phyloP scores from a whole-genome alignment of 2,888 invertebrate species.

The Coenonympha arcania region DNA sequence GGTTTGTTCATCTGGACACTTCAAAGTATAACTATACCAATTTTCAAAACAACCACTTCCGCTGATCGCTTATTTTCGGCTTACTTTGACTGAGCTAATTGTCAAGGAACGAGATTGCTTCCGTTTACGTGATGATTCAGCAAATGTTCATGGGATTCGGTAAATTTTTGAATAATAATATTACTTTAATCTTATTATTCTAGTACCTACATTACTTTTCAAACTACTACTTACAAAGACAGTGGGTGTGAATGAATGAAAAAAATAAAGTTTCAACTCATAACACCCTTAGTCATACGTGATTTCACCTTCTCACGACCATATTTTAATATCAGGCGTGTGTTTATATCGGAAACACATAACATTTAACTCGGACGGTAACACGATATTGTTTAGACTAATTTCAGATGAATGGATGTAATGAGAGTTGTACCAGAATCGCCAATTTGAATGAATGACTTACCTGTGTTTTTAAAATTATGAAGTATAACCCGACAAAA shows the following conservation, averaged over 20 bases:
- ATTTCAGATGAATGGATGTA: constrained; percentile 62
- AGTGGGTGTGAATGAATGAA: constrained; percentile 1
- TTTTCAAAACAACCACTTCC: no score
- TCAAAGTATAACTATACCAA: no score
- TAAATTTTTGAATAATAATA: no score
- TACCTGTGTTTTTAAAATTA: not conserved
- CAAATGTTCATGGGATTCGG: no score
- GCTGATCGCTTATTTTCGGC: no score
- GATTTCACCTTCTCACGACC: constrained; percentile 48
- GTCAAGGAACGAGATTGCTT: no score
- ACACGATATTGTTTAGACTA: constrained; percentile 67
- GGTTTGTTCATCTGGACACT: no score
- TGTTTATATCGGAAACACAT: constrained; percentile 56
- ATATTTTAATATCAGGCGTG: constrained; percentile 58
- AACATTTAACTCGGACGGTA: constrained; percentile 49
- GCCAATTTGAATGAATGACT: constrained; percentile 16
- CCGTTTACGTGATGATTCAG: no score
- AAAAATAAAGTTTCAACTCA: constrained; percentile 10
- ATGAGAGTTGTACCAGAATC: constrained; percentile 34
- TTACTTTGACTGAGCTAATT: no score
- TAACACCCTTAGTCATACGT: constrained; percentile 21
- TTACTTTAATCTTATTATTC: no score
- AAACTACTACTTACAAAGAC: not conserved
- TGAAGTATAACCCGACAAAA: no score
- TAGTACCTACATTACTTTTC: no score